Evolutionary conservation across 2,888 invertebrate species (phyloP).

Genomic region (Acleris emargana): DNA sequence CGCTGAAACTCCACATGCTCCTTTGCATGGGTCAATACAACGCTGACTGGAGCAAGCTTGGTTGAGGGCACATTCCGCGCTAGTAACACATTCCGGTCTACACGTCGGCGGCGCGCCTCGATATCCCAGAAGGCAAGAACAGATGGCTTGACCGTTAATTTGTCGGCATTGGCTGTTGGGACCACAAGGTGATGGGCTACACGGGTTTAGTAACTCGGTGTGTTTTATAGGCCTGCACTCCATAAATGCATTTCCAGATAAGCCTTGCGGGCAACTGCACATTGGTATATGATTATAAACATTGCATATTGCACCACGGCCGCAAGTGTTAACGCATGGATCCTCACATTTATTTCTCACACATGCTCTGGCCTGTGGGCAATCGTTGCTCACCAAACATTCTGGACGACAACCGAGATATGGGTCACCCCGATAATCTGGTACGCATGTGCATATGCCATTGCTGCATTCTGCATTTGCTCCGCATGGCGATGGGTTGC

Average conservation of each 20-base stretch:
- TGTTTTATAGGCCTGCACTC: constrained; percentile 80
- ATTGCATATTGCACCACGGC: constrained; percentile 87
- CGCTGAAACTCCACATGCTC: constrained; percentile 88
- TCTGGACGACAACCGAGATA: constrained; percentile 91
- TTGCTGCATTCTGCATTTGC: constrained; percentile 88
- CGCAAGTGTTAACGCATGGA: constrained; percentile 91
- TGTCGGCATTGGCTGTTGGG: constrained; percentile 88
- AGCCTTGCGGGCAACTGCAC: constrained; percentile 84
- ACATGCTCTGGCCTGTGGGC: constrained; percentile 88
- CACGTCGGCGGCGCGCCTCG: constrained; percentile 89
- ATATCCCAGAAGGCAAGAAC: constrained; percentile 86
- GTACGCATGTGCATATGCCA: constrained; percentile 88
- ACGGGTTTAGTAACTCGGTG: constrained; percentile 78
- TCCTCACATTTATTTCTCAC: constrained; percentile 89
- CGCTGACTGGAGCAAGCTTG: constrained; percentile 88
- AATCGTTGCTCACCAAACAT: constrained; percentile 89
- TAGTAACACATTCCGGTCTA: constrained; percentile 88
- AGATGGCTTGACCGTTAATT: constrained; percentile 87
- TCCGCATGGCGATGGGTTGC: constrained; percentile 87
- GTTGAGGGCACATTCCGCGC: constrained; percentile 86
- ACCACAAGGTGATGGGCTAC: constrained; percentile 89
- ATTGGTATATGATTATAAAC: constrained; percentile 86
- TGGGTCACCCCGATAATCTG: constrained; percentile 91
- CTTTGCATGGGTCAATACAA: constrained; percentile 89
- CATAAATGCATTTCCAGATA: constrained; percentile 88